Conservation (phyloP, 2,888 invertebrate species). For the Clostera curtula region DNA sequence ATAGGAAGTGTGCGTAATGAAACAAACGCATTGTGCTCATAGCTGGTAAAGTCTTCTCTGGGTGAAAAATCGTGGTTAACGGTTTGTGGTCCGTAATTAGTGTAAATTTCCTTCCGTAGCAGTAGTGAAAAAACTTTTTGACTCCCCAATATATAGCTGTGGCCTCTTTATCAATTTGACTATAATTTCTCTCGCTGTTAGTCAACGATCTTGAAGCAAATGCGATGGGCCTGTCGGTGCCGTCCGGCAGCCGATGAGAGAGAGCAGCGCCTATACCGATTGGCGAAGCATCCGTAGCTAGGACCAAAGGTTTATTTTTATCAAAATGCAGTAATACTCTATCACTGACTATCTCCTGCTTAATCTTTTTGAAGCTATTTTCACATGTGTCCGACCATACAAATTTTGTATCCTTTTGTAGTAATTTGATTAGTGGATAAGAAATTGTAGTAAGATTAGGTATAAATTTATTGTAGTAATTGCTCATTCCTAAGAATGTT, state of each 20-base stretch:
- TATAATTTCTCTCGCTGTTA: not conserved
- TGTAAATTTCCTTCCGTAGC: not conserved
- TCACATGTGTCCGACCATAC: not conserved
- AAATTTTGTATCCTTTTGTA: not conserved
- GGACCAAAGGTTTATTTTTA: not conserved
- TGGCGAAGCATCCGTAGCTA: not conserved
- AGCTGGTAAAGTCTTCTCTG: constrained; percentile 26
- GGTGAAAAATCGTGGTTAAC: constrained; percentile 24
- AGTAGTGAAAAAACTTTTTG: not conserved
- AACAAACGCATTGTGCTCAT: constrained; percentile 26
- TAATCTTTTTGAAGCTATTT: not conserved
- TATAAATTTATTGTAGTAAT: constrained; percentile 2
- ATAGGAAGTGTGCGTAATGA: constrained; percentile 18
- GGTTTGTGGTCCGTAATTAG: constrained; percentile 18
- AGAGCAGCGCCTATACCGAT: not conserved
- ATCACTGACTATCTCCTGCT: not conserved
- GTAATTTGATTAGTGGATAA: not conserved
- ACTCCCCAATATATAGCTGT: constrained; percentile 1
- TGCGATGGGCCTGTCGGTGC: not conserved
- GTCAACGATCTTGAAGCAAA: not conserved
- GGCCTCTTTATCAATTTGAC: constrained; percentile 2
- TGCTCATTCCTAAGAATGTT: constrained; percentile 1
- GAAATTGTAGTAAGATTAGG: not conserved
- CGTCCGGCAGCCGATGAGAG: not conserved
- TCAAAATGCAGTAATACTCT: not conserved